phyloP scores from a whole-genome alignment of 1,140 invertebrate genomes.

The Centruroides sculpturatus region DNA sequence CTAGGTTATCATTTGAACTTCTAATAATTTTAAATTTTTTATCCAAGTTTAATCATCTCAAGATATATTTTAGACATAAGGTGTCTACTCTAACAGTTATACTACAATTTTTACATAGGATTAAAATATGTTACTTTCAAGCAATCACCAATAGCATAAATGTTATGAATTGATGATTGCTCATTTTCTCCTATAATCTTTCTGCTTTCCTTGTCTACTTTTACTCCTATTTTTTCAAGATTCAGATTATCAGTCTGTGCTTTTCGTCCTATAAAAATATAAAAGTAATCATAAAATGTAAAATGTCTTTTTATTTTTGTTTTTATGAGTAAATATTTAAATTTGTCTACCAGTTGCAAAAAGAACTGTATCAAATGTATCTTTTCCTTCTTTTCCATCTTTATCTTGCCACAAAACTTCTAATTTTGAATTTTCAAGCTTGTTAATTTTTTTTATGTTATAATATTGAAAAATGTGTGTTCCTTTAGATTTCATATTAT shows the following conservation, averaged over 20 bases:
- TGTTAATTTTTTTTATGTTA: conserved; percentile 54
- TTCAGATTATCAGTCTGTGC: conserved; percentile 40
- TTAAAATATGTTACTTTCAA: conserved; percentile 37
- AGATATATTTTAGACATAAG: no score
- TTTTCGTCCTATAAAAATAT: conserved; percentile 33
- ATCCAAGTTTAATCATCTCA: no score
- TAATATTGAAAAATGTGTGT: conserved; percentile 65
- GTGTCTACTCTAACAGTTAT: no score
- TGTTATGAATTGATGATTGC: conserved; percentile 67
- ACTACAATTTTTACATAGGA: no score
- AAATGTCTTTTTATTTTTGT: no score
- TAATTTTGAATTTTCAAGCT: conserved; percentile 47
- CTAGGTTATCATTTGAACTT: no score
- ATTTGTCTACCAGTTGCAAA: conserved; percentile 36
- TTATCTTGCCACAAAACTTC: conserved; percentile 50
- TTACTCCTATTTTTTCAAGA: conserved; percentile 37
- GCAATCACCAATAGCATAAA: conserved; percentile 90
- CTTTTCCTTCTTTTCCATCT: conserved; percentile 27
- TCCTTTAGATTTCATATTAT: conserved; percentile 67
- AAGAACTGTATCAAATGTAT: conserved; percentile 59
- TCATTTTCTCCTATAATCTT: conserved; percentile 38
- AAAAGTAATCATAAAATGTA: neutral
- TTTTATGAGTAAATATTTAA: neutral
- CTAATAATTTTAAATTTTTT: no score
- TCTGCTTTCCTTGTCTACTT: conserved; percentile 32